Percentiles rank a stretch among this genome's conserved stretches.
phyloP scores from a whole-genome alignment of 2,888 invertebrate genomes.

The Timandra comae region DNA sequence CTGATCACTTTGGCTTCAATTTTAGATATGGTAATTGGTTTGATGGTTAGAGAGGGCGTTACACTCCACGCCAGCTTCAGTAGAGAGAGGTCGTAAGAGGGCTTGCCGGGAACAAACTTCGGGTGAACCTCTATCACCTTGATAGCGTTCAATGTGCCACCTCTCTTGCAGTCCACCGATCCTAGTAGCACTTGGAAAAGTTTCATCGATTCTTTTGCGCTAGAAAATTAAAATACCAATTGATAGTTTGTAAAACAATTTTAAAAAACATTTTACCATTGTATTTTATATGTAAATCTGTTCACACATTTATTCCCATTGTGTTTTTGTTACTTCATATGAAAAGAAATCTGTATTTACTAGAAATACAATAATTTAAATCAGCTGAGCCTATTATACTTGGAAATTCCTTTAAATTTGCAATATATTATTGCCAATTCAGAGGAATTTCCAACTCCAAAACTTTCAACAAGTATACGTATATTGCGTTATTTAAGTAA shows the following conservation, averaged over 20 bases:
- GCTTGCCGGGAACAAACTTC: constrained; percentile 30
- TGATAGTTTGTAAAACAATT: not conserved
- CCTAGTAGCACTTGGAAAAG: constrained; percentile 50
- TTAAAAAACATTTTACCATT: not conserved
- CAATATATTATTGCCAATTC: too few species aligned
- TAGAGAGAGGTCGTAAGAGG: constrained; percentile 48
- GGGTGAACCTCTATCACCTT: constrained; percentile 47
- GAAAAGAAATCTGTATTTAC: too few species aligned
- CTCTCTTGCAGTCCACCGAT: constrained; percentile 54
- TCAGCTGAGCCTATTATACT: too few species aligned
- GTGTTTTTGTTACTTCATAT: too few species aligned
- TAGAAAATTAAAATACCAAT: constrained; percentile 25
- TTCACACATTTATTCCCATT: too few species aligned
- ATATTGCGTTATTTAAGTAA: too few species aligned
- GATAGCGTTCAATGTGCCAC: constrained; percentile 42
- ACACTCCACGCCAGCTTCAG: constrained; percentile 35
- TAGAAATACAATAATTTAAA: not conserved
- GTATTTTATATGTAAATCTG: not conserved
- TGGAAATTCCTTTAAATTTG: too few species aligned
- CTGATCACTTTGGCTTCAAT: constrained; percentile 29
- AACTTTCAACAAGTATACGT: too few species aligned
- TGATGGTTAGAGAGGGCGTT: constrained; percentile 26
- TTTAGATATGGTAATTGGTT: constrained; percentile 41
- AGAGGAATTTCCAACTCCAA: too few species aligned
- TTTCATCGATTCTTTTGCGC: constrained; percentile 53